A percentile compares a stretch with the other conserved stretches of the same genome.
phyloP scores from a whole-genome alignment of 2,797 vertebrate species.

The Alfaro cultratus region DNA sequence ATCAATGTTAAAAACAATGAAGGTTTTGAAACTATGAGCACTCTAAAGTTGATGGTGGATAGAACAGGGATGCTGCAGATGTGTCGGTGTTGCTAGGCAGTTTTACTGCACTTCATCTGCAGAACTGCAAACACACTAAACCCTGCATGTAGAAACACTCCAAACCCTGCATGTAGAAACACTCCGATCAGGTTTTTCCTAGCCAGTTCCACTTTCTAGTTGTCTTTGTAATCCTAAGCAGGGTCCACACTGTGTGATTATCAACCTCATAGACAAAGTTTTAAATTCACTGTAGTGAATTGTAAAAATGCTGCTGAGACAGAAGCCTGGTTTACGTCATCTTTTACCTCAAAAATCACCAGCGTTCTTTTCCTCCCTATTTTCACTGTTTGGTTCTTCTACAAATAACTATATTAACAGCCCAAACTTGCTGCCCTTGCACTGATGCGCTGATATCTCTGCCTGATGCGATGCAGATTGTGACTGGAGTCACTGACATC shows the following conservation, averaged over 20 bases:
- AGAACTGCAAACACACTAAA: background rate
- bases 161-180: background rate
- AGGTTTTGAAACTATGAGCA: background rate
- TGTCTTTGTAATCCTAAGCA: background rate
- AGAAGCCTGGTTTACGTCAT: background rate
- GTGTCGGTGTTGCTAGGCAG: conserved; percentile 32
- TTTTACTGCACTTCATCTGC: conserved; percentile 8
- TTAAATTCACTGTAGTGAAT: background rate
- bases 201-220: background rate
- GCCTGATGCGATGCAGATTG: background rate
- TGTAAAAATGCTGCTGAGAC: background rate
- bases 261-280: background rate
- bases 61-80: conserved; percentile 3
- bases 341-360: background rate
- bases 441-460: background rate
- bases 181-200: background rate
- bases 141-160: background rate
- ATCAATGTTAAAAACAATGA: background rate
- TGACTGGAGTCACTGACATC: background rate
- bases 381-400: background rate
- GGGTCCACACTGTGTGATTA: background rate
- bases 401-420: background rate
- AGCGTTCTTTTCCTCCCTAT: background rate
- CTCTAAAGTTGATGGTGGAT: background rate
- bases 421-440: background rate